Percentiles rank a stretch among this genome's conserved stretches.
Conservation (phyloP, 2,888 invertebrate genomes). For the Cancer borealis region DNA sequence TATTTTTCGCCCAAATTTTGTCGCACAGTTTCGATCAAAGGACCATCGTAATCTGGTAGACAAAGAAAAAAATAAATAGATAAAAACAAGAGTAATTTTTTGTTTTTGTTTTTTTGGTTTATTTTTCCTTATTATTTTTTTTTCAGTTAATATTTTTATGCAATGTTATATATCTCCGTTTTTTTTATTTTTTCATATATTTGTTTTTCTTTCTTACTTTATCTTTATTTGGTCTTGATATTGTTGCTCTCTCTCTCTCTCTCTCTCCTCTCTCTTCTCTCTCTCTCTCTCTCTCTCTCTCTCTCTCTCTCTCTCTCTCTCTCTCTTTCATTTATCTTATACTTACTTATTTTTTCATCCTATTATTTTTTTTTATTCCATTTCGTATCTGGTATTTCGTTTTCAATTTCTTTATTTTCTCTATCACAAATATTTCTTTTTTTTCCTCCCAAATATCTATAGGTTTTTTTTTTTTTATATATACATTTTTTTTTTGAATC, state of each 20-base stretch:
- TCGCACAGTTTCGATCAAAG: background rate
- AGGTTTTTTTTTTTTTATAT: too few species aligned
- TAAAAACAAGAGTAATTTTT: background rate
- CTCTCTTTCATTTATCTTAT: background rate
- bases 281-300: background rate
- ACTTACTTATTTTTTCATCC: background rate
- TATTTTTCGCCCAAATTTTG: background rate
- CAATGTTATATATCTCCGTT: background rate
- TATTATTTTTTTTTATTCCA: background rate
- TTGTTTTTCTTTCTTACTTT: background rate
- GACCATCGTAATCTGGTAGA: background rate
- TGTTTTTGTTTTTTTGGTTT: background rate
- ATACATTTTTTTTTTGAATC: background rate
- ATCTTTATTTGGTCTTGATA: background rate
- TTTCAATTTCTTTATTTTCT: background rate
- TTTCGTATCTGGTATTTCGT: background rate
- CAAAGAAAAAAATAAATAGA: too few species aligned
- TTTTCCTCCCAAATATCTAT: too few species aligned
- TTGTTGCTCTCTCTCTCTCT: background rate
- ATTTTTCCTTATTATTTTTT: background rate
- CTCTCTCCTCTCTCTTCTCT: background rate
- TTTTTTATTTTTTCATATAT: background rate
- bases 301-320: conserved; percentile 25
- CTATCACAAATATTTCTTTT: background rate
- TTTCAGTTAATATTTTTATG: background rate